phyloP scores from a whole-genome alignment of 2,113 vertebrate genomes.

The Thinocorus orbignyianus region DNA sequence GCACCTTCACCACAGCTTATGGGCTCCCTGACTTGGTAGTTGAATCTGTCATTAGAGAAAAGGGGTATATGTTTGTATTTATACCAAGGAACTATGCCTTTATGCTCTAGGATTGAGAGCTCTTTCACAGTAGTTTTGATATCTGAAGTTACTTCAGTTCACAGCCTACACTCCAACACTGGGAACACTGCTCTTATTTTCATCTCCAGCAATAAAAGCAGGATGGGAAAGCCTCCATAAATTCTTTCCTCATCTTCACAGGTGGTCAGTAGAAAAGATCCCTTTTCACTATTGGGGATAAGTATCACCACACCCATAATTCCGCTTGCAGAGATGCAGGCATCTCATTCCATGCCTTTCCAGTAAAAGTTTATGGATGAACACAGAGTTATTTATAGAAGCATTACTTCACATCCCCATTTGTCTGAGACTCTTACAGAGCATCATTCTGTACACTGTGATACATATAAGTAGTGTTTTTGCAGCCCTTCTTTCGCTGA shows the following conservation, averaged over 20 bases:
- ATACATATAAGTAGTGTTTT: not conserved
- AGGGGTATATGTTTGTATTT: not conserved
- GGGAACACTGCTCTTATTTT: not conserved
- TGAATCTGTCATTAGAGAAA: not conserved
- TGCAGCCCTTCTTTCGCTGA: not conserved
- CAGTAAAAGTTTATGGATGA: slow-evolving; percentile 38
- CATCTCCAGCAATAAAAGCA: not conserved
- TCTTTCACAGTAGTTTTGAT: not conserved
- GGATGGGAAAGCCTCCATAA: not conserved
- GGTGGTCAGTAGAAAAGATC: not conserved
- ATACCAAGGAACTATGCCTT: not conserved
- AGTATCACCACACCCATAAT: not conserved
- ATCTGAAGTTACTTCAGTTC: not conserved
- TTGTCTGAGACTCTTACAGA: slow-evolving; percentile 11
- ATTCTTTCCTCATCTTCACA: not conserved
- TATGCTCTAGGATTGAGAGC: not conserved
- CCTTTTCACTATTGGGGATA: not conserved
- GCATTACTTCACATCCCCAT: slow-evolving; percentile 43
- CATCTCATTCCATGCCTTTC: slow-evolving; percentile 41
- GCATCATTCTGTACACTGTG: not conserved
- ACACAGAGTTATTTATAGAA: slow-evolving; percentile 47
- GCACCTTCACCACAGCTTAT: not conserved
- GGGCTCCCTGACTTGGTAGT: not conserved
- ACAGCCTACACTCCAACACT: not conserved
- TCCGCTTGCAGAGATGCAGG: not conserved